Percentiles rank a stretch among this genome's conserved stretches.
Conservation (phyloP, 2,888 invertebrate species). For the Liposcelis brunnea region DNA sequence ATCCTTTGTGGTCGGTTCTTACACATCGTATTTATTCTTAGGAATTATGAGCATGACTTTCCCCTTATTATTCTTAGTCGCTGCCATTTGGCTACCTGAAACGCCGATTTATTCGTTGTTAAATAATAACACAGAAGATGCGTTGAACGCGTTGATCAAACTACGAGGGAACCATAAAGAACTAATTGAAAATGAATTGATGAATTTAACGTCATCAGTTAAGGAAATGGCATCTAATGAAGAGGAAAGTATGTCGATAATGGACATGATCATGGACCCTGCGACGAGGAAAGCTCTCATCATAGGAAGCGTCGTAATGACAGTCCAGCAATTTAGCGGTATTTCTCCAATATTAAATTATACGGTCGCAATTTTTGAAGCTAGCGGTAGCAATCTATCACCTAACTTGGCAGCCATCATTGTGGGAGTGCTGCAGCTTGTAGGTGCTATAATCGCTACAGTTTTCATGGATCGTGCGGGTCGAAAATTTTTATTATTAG, state of each 20-base stretch:
- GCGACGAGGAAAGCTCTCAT: slow-evolving; percentile 23
- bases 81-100: slow-evolving; percentile 32
- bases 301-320: slow-evolving; percentile 24
- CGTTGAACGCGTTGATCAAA: slow-evolving; percentile 22
- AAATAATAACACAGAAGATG: slow-evolving; percentile 28
- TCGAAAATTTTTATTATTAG: slow-evolving; percentile 27
- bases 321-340: slow-evolving; percentile 29
- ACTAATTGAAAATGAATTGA: slow-evolving; percentile 14
- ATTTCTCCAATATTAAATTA: slow-evolving; percentile 28
- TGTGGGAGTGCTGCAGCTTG: slow-evolving; percentile 27
- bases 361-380: slow-evolving; percentile 22
- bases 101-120: slow-evolving; percentile 37
- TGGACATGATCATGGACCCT: slow-evolving; percentile 4
- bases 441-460: slow-evolving; percentile 20
- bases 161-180: slow-evolving; percentile 18
- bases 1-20: slow-evolving; percentile 32
- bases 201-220: neutral
- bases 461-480: slow-evolving; percentile 27
- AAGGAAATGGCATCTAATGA: slow-evolving; percentile 5
- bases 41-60: slow-evolving; percentile 30
- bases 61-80: neutral
- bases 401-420: slow-evolving; percentile 25
- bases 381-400: slow-evolving; percentile 19
- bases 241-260: neutral
- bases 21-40: slow-evolving; percentile 27